Evolutionary conservation across 2,797 vertebrate genomes (phyloP), one percentile per base, ranked within the genome.

Genomic region (Anguilla megastoma): DNA sequence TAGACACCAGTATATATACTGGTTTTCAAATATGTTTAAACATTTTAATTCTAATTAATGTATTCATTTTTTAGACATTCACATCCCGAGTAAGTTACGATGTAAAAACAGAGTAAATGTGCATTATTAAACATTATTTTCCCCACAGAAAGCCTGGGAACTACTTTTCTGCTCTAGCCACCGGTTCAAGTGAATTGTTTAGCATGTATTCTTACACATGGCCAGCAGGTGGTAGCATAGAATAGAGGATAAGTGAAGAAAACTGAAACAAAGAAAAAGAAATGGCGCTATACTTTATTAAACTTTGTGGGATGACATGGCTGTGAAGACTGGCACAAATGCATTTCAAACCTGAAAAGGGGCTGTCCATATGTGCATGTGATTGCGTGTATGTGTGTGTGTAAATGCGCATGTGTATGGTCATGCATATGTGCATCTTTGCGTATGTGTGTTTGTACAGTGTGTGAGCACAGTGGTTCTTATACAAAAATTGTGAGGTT

Each of bases 181-280:
- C 48, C n/a, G 45, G 63, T 71, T 50, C 60, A 52, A 18, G 85
- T 74, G 45, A 86, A 52, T 86, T 71, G 27, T 48, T 69, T 27
- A 18, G 66, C 60, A 86, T 69, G 45, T 4, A 74, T 66, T 86
- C 45, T 21, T 33, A 36, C 30, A 24, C 50, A 30, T 86, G 27
- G 30, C 85, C 87, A 86, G 66, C 41, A 90, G 89, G 54, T 86
- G 87, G 89, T 63, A 52, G 41, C 76, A 58, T 88, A 85, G 80
- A 86, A 87, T 69, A 82, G 84, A 21, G 36, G 36, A 45, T 41
- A 41, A 79, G 36, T 14, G 18, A 79, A 41, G 16, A 79, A 45
- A 79, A 36, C 3, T 45, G 2, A 79, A 79, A 21, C 74, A 41
- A 41, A 79, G 10, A 79, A 79, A 33, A 79, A 79, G n/a, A 45